Percentiles rank a stretch among this genome's conserved stretches.
Evolutionary conservation across 1,140 invertebrate genomes (phyloP).

Genomic region (Drosophila ambigua): DNA sequence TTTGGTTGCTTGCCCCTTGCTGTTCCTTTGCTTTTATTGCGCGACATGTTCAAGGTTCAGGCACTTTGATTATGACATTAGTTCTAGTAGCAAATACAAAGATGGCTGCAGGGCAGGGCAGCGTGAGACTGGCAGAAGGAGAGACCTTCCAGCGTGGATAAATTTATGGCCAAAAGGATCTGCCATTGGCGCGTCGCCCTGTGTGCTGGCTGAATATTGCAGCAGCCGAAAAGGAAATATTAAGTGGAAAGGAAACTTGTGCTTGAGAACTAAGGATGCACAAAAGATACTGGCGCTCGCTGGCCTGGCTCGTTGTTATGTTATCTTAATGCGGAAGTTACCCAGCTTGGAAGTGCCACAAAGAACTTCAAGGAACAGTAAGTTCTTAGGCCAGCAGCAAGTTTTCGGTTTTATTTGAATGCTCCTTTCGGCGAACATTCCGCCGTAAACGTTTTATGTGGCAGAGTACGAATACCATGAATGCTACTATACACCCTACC

Average conservation of each 20-base stretch:
- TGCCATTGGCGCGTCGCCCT: constrained; percentile 29
- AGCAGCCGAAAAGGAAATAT: constrained; percentile 41
- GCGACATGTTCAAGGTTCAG: constrained; percentile 59
- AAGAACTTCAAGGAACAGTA: constrained; percentile 47
- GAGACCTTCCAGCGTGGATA: constrained; percentile 20
- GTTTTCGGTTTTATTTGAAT: constrained; percentile 37
- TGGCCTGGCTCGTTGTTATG: constrained; percentile 40
- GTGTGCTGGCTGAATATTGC: constrained; percentile 46
- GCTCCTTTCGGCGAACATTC: background rate
- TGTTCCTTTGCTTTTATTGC: constrained; percentile 57
- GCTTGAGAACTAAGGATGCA: constrained; percentile 42
- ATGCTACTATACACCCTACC: too few relatives aligned
- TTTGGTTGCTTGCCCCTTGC: background rate
- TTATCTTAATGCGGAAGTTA: constrained; percentile 67
- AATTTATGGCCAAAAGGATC: constrained; percentile 42
- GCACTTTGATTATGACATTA: constrained; percentile 61
- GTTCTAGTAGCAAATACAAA: constrained; percentile 4
- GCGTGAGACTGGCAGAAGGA: background rate
- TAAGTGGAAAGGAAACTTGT: too few relatives aligned
- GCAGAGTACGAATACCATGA: too few relatives aligned
- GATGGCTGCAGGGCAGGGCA: constrained; percentile 29
- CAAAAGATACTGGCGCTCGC: constrained; percentile 37
- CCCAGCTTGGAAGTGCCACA: constrained; percentile 68
- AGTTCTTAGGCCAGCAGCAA: constrained; percentile 42
- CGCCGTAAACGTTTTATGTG: constrained; percentile 61